Evolutionary conservation across 2,797 vertebrate genomes (phyloP).

Genomic region (Muscicapa striata): DNA sequence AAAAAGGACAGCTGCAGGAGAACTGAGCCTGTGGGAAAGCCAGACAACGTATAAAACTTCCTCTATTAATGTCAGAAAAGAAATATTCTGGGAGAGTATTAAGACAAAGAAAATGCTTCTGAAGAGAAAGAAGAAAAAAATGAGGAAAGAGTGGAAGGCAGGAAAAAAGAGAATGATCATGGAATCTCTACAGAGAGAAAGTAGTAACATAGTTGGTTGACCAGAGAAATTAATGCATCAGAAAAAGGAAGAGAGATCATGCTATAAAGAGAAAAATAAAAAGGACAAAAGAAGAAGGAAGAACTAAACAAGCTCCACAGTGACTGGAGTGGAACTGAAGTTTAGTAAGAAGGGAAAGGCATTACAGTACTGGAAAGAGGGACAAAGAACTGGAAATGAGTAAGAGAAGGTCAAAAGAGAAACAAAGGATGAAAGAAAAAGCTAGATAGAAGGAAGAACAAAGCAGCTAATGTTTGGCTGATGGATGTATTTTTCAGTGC

Average conservation of each 20-base stretch:
- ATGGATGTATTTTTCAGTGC: constrained; percentile 4
- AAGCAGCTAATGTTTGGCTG: not conserved
- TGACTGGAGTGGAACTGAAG: constrained; percentile 1
- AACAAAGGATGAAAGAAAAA: constrained; percentile 10
- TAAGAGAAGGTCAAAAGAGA: constrained; percentile 4
- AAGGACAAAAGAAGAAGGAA: not conserved
- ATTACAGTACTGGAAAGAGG: not conserved
- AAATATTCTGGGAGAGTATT: not conserved
- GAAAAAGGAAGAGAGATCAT: not conserved
- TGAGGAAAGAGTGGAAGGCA: not conserved
- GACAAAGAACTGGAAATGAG: constrained; percentile 30
- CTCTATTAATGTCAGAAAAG: not conserved
- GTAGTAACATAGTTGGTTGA: not conserved
- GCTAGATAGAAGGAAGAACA: not conserved
- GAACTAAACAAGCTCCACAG: not conserved
- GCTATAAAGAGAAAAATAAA: not conserved
- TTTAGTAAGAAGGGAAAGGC: not conserved
- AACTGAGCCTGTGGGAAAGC: not conserved
- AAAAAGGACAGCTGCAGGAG: not conserved
- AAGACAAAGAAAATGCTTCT: not conserved
- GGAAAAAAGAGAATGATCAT: not conserved
- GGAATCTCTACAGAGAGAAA: not conserved
- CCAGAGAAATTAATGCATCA: not conserved
- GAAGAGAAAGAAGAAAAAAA: not conserved
- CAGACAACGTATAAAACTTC: not conserved